Conservation (phyloP, 2,888 invertebrate species). For the Hipparchia sbordonii region DNA sequence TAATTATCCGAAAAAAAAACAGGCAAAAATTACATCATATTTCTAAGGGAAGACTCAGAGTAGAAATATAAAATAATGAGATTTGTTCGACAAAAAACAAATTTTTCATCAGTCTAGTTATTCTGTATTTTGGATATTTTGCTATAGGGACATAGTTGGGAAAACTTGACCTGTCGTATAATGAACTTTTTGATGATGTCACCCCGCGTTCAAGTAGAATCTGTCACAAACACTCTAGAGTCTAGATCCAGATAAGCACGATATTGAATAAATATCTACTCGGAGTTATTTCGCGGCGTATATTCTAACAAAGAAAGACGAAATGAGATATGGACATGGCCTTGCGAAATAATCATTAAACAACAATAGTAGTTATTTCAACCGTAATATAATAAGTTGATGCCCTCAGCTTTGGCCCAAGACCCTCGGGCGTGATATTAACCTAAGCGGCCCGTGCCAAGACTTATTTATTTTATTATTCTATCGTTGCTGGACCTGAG, state of each 20-base stretch:
- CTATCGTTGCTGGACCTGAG: background rate
- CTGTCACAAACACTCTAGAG: background rate
- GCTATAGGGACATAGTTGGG: too few species aligned
- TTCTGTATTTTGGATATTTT: too few species aligned
- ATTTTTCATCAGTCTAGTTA: too few species aligned
- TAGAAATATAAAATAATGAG: too few species aligned
- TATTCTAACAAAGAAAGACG: slow-evolving; percentile 10
- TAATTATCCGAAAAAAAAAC: too few species aligned
- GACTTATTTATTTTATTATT: slow-evolving; percentile 23
- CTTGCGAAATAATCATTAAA: slow-evolving; percentile 12
- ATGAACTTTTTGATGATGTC: too few species aligned
- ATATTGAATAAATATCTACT: background rate
- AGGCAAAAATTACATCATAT: too few species aligned
- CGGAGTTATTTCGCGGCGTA: background rate
- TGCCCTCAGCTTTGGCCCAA: background rate
- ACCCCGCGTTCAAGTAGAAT: background rate
- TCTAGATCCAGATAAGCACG: background rate
- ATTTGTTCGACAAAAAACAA: too few species aligned
- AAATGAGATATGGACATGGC: slow-evolving; percentile 8
- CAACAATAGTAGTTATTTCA: background rate
- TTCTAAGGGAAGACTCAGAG: too few species aligned
- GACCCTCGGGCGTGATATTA: slow-evolving; percentile 15
- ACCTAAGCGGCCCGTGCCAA: slow-evolving; percentile 13
- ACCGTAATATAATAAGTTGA: slow-evolving; percentile 1
- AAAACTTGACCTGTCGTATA: too few species aligned